phyloP scores from a whole-genome alignment of 2,888 invertebrate species.

The Dexiosoma caninum region DNA sequence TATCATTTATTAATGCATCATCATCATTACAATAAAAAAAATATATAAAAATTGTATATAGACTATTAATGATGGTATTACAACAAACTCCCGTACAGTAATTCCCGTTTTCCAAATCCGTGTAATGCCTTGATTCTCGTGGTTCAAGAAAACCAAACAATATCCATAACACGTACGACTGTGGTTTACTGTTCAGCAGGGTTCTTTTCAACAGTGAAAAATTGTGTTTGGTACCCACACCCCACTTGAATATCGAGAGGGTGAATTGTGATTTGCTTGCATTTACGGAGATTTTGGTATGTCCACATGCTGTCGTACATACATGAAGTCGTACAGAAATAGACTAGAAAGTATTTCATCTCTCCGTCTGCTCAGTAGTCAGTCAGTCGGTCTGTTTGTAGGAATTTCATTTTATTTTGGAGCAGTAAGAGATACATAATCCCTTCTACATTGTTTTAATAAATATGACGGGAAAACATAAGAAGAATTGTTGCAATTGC shows the following conservation, averaged over 20 bases:
- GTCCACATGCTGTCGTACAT: neutral
- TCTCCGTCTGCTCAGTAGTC: neutral
- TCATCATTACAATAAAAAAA: too few species aligned
- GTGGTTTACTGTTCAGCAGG: neutral
- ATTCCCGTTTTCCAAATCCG: too few species aligned
- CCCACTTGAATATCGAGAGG: neutral
- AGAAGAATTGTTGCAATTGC: constrained; percentile 33
- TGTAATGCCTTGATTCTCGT: too few species aligned
- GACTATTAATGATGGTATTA: too few species aligned
- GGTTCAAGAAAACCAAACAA: too few species aligned
- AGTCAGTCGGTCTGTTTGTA: neutral
- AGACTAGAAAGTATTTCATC: neutral
- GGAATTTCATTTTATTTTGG: neutral
- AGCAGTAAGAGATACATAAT: constrained; percentile 2
- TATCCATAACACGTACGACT: too few species aligned
- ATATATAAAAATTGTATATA: too few species aligned
- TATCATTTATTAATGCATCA: too few species aligned
- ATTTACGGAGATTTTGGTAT: neutral
- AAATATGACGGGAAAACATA: neutral
- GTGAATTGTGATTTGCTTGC: constrained; percentile 35
- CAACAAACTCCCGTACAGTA: too few species aligned
- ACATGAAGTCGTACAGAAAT: neutral
- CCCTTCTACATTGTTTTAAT: constrained; percentile 10
- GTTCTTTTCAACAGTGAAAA: neutral
- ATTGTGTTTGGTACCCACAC: neutral